Evolutionary conservation across 1,140 invertebrate genomes (phyloP).

Genomic region (Steinernema feltiae): DNA sequence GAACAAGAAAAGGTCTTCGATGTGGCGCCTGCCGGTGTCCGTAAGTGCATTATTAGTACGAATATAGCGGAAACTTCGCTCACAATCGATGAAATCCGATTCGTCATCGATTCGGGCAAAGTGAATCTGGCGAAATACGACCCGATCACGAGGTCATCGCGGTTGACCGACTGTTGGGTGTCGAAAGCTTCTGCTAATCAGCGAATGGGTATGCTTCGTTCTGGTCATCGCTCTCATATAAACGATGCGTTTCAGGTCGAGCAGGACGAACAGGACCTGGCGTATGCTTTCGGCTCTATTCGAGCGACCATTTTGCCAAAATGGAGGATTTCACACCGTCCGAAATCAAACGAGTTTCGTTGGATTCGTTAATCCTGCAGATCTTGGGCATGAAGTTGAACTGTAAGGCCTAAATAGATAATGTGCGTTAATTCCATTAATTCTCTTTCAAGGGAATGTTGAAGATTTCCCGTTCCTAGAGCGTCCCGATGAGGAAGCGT

Average conservation of each 20-base stretch:
- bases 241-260: conserved; percentile 64
- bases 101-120: conserved; percentile 83
- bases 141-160: conserved; percentile 46
- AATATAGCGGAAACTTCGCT: conserved; percentile 99
- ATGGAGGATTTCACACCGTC: conserved; percentile 76
- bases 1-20: conserved; percentile 98
- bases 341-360: conserved; percentile 81
- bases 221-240: background rate
- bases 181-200: conserved; percentile 94
- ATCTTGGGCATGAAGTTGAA: conserved; percentile 90
- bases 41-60: conserved; percentile 97
- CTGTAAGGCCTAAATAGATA: conserved; percentile 39
- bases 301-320: conserved; percentile 74
- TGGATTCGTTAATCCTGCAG: conserved; percentile 83
- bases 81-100: conserved; percentile 94
- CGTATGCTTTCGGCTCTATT: conserved; percentile 70
- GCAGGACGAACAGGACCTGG: conserved; percentile 66
- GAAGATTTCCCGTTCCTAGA: conserved; percentile 85
- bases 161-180: conserved; percentile 72
- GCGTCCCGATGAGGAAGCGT: conserved; percentile 69
- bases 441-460: conserved; percentile 48
- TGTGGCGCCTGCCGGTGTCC: conserved; percentile 82
- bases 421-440: background rate
- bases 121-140: conserved; percentile 57
- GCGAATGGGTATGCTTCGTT: conserved; percentile 70